These are phyloP conservation scores for Megaustenia siamemsis DNA, from an alignment of 2,888 invertebrate species.

Conservation along the genomic window DNA sequence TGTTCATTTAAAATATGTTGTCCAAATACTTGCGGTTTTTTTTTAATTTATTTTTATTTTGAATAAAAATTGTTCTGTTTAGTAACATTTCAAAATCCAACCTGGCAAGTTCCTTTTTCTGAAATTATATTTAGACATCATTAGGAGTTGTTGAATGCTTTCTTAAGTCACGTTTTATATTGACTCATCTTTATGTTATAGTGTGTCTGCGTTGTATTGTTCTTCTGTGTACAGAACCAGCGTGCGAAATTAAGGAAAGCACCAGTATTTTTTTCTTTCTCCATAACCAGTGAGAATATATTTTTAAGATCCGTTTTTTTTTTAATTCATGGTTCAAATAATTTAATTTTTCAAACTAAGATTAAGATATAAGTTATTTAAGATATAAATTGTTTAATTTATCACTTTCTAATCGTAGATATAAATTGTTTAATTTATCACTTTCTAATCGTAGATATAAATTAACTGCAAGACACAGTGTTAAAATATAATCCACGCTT, in stretches of 20 bases:
- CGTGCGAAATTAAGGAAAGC: constrained; percentile 28
- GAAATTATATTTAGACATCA: too few species aligned
- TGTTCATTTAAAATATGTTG: too few species aligned
- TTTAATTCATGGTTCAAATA: neutral
- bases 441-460: neutral
- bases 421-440: neutral
- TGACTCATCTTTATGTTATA: neutral
- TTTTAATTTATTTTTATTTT: too few species aligned
- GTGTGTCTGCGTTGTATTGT: neutral
- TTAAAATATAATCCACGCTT: neutral
- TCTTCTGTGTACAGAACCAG: constrained; percentile 10
- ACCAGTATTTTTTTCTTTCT: neutral
- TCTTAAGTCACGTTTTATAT: neutral
- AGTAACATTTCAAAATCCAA: too few species aligned
- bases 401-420: neutral
- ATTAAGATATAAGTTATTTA: too few species aligned
- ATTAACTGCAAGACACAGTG: neutral
- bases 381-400: neutral
- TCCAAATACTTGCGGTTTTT: too few species aligned
- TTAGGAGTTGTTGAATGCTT: constrained; percentile 41
- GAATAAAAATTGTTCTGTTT: too few species aligned
- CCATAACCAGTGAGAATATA: constrained; percentile 1
- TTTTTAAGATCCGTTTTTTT: neutral
- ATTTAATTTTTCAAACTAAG: too few species aligned
- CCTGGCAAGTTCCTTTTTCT: too few species aligned